These are phyloP conservation scores for Leptoteleia sp. DNA, from an alignment of 1,140 invertebrate genomes.

Conservation along the genomic window DNA sequence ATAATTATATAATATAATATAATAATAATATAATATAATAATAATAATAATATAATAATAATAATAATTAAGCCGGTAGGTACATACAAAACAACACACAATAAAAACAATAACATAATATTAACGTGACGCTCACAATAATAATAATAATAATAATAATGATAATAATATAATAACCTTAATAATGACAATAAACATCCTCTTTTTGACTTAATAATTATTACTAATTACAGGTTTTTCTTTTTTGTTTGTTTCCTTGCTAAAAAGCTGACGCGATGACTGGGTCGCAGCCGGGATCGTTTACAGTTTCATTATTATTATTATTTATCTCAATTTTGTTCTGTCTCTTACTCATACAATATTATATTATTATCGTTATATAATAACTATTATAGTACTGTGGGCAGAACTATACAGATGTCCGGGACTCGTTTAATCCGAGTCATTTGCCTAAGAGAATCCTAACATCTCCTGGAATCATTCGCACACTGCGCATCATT, in stretches of 20 bases:
- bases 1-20: constrained; percentile 73
- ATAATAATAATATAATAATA: constrained; percentile 49
- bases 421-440: constrained; percentile 70
- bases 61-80: constrained; percentile 74
- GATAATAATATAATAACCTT: constrained; percentile 75
- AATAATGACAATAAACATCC: constrained; percentile 77
- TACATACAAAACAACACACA: constrained; percentile 82
- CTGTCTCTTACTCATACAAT: constrained; percentile 71
- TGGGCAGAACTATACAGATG: constrained; percentile 77
- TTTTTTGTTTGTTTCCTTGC: constrained; percentile 66
- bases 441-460: constrained; percentile 64
- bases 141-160: constrained; percentile 77
- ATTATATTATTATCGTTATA: constrained; percentile 78
- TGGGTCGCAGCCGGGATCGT: constrained; percentile 70
- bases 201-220: constrained; percentile 78
- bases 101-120: constrained; percentile 82
- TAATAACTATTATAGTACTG: constrained; percentile 77
- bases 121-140: constrained; percentile 81
- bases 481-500: constrained; percentile 28
- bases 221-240: constrained; percentile 76
- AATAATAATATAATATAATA: constrained; percentile 60
- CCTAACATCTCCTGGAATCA: constrained; percentile 58
- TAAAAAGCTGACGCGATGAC: constrained; percentile 73
- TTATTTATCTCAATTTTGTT: constrained; percentile 67
- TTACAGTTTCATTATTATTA: constrained; percentile 67